phyloP scores from a whole-genome alignment of 2,113 vertebrate species.

The Chaetura pelagica region DNA sequence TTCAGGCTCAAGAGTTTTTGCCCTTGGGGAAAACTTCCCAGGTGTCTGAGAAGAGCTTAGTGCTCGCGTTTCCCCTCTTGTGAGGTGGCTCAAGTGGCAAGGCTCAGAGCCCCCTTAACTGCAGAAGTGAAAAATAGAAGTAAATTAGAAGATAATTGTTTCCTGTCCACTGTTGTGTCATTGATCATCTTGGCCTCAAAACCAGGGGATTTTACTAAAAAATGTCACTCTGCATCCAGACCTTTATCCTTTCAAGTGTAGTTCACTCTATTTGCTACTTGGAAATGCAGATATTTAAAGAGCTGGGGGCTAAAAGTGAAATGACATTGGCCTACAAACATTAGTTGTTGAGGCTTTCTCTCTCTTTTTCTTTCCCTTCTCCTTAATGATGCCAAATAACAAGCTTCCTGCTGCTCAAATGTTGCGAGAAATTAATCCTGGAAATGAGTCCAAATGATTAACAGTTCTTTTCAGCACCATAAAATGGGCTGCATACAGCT shows the following conservation, averaged over 20 bases:
- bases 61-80: not conserved
- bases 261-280: not conserved
- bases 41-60: not conserved
- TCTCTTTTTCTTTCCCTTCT: not conserved
- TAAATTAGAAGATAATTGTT: not conserved
- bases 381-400: not conserved
- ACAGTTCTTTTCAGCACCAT: not conserved
- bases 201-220: not conserved
- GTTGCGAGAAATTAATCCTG: not conserved
- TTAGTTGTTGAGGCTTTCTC: not conserved
- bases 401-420: not conserved
- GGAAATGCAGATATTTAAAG: not conserved
- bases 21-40: no score
- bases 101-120: not conserved
- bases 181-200: not conserved
- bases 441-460: conserved; percentile 22
- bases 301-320: not conserved
- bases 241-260: not conserved
- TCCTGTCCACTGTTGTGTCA: not conserved
- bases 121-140: not conserved
- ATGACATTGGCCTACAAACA: not conserved
- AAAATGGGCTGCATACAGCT: not conserved
- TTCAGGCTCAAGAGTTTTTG: not conserved
- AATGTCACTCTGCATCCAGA: not conserved
- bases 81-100: not conserved